Evolutionary conservation across 1,140 invertebrate genomes (phyloP), one percentile per base, ranked within the genome.

Genomic region (Meteorus sp.): DNA sequence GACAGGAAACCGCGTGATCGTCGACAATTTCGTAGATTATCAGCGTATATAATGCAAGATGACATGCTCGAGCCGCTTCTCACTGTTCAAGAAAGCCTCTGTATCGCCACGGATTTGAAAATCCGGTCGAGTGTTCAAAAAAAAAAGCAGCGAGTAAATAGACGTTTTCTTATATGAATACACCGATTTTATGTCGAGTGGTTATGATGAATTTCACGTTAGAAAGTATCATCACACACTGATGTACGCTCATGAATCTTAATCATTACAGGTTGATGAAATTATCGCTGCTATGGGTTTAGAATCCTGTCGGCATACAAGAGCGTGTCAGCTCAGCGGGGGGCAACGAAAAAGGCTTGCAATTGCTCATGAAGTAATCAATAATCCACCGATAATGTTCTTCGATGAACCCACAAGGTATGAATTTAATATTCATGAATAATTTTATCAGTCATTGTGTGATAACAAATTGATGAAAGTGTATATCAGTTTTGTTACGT

Each of bases 341-440:
- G 94, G 94, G 2, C 91, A 96, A 78, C 86, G 87, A 65, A 94
- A 95, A 78, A 83, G 93, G 66, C 80, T 97, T 2, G 89, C 91
- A 2, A 94, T 97, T 50, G 93, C 93, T n/a, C 79, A 94, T 31
- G 89, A 92, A 74, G 73, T 92, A 58, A 81, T 95, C 47, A 93
- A 89, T 69, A 94, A 96, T 78, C 94, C 94, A 5, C 91, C 92
- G 3, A 83, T 96, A 6, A 87, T 97, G 82, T 97, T n/a, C n/a
- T n/a, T n/a, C 66, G 94, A 97, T 74, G 94, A 97, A 75, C 94
- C 94, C 37, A 97, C 94, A 3, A 95, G 91, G 93, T 95, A 33
- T 13, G 37, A 56, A 7, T 56, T 25, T 11, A 11, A 19, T 11
- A 25, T 27, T n/a, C 17, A 31, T 57, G 39, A 35, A 27, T 17